Conservation (phyloP, 2,113 vertebrate species). For the Gasterosteus aculeatus region DNA sequence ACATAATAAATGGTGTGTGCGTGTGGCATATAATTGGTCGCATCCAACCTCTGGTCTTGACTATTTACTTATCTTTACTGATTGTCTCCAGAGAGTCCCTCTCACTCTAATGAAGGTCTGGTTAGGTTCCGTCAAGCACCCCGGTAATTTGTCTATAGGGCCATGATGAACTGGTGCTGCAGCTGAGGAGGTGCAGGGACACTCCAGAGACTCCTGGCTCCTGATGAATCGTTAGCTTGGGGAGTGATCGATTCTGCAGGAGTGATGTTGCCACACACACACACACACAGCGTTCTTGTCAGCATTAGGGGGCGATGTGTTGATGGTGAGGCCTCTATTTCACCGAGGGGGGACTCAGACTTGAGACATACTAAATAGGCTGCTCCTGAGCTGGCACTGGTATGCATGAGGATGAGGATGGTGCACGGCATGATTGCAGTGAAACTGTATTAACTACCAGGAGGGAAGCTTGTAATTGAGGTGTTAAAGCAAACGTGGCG, state of each 20-base stretch:
- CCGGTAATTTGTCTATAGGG: slow-evolving; percentile 13
- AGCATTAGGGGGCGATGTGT: background rate
- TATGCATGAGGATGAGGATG: background rate
- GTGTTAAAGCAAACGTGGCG: background rate
- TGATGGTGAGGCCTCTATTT: background rate
- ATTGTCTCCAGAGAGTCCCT: background rate
- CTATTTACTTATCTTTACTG: background rate
- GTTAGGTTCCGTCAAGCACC: slow-evolving; percentile 19
- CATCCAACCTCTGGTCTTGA: slow-evolving; percentile 15
- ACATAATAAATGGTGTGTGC: slow-evolving; percentile 7
- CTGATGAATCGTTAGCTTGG: slow-evolving; percentile 40
- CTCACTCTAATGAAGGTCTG: slow-evolving; percentile 24
- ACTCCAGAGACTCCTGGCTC: slow-evolving; percentile 9
- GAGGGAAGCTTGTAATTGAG: background rate
- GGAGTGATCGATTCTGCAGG: slow-evolving; percentile 19
- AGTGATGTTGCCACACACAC: slow-evolving; percentile 23
- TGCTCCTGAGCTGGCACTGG: background rate
- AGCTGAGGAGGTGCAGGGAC: slow-evolving; percentile 10
- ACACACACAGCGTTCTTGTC: background rate
- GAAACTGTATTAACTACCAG: background rate
- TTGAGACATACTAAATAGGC: background rate
- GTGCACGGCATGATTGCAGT: background rate
- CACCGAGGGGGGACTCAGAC: background rate
- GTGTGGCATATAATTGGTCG: slow-evolving; percentile 25
- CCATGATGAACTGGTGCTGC: slow-evolving; percentile 3